Conservation (phyloP, 2,113 vertebrate species). For the Upupa epops region DNA sequence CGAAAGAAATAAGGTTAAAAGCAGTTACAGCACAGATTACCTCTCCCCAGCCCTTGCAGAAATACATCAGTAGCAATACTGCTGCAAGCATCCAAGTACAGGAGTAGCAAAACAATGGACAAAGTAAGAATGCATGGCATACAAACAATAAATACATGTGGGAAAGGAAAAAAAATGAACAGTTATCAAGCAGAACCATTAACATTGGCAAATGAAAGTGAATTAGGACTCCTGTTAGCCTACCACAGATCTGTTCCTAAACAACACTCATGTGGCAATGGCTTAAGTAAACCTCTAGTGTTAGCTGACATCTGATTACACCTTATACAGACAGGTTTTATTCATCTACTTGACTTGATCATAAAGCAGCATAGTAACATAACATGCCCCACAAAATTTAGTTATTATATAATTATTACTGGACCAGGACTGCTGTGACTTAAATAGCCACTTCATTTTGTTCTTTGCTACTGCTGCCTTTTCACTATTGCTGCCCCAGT, state of each 20-base stretch:
- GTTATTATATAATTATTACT: neutral
- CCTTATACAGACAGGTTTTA: neutral
- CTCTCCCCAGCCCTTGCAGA: slow-evolving; percentile 21
- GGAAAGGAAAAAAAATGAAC: neutral
- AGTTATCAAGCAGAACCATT: neutral
- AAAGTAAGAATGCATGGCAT: neutral
- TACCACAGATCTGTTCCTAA: neutral
- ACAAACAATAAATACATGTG: neutral
- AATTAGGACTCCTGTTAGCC: neutral
- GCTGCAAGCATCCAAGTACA: neutral
- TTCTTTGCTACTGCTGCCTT: neutral
- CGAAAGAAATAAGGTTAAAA: slow-evolving; percentile 61
- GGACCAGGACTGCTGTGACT: neutral
- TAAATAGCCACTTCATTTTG: neutral
- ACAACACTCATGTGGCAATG: neutral
- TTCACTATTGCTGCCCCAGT: neutral
- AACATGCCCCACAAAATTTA: neutral
- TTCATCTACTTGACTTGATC: neutral
- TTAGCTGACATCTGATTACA: neutral
- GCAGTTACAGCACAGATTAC: slow-evolving; percentile 27
- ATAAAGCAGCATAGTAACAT: neutral
- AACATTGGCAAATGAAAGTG: neutral
- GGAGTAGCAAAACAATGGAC: neutral
- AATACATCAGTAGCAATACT: slow-evolving; percentile 24
- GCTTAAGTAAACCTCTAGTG: neutral